A percentile compares a stretch with the other conserved stretches of the same genome.
Evolutionary conservation across 2,888 invertebrate species (phyloP).

Genomic region (Tenodera sinensis): DNA sequence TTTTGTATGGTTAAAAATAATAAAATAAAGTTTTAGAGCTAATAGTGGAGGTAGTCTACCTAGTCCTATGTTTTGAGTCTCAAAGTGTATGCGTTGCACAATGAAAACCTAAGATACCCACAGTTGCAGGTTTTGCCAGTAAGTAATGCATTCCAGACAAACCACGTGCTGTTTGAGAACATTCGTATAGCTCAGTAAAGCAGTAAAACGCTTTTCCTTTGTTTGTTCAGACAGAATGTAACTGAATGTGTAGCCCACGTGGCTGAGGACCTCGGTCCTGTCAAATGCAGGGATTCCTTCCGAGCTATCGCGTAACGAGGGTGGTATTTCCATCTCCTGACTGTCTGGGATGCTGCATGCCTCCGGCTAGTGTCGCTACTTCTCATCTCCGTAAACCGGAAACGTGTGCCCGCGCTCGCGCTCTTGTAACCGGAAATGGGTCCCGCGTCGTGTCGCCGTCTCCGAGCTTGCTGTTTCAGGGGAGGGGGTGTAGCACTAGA

Average conservation of each 20-base stretch:
- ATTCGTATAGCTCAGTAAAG: too few species aligned
- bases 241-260: neutral
- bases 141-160: too few species aligned
- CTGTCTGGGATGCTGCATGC: neutral
- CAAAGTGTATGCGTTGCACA: too few species aligned
- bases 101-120: too few species aligned
- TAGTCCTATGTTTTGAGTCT: too few species aligned
- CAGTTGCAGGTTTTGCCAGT: too few species aligned
- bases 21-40: too few species aligned
- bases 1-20: too few species aligned
- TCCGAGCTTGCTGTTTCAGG: neutral
- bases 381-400: slow-evolving; percentile 14
- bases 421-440: slow-evolving; percentile 8
- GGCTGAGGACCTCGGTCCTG: neutral
- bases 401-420: neutral
- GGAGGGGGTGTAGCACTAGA: neutral
- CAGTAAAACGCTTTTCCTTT: too few species aligned
- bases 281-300: neutral
- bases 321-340: neutral
- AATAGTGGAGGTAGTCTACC: too few species aligned
- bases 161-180: too few species aligned
- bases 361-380: neutral
- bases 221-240: too few species aligned
- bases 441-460: neutral
- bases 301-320: neutral